Conservation (phyloP, 2,888 invertebrate species). For the Drosophila emarginata region DNA sequence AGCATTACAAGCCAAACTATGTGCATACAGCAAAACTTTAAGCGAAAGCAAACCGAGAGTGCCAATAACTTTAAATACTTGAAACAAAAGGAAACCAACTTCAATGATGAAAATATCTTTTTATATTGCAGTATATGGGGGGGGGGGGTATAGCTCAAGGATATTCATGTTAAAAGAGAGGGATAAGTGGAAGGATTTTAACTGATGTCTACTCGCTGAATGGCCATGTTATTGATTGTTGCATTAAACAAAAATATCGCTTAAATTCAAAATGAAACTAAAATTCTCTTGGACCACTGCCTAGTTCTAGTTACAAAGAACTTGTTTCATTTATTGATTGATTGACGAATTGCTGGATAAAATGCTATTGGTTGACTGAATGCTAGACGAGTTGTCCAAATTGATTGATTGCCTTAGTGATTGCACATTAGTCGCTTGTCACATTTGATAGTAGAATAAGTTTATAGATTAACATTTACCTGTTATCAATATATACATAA, state of each 20-base stretch:
- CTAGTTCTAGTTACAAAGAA: not conserved
- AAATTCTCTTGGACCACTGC: not conserved
- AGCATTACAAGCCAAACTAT: slow-evolving; percentile 33
- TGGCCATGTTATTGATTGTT: slow-evolving; percentile 23
- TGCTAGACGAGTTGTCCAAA: slow-evolving; percentile 7
- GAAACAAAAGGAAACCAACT: slow-evolving; percentile 11
- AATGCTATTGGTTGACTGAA: slow-evolving; percentile 1
- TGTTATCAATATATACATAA: not conserved
- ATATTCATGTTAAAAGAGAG: no score
- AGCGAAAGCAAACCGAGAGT: slow-evolving; percentile 13
- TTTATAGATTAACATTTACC: not conserved
- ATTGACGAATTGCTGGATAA: slow-evolving; percentile 1
- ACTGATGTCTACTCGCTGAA: slow-evolving; percentile 1
- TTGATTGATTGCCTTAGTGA: slow-evolving; percentile 4
- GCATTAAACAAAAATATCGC: slow-evolving; percentile 10
- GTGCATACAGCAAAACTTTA: slow-evolving; percentile 41
- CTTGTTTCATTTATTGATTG: slow-evolving; percentile 11
- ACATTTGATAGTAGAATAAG: not conserved
- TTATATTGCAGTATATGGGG: no score
- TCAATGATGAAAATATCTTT: not conserved
- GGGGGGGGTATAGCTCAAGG: no score
- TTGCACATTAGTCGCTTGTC: slow-evolving; percentile 12
- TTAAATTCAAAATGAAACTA: slow-evolving; percentile 2
- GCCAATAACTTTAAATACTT: slow-evolving; percentile 29
- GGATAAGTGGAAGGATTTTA: not conserved